Conservation (phyloP, 2,113 vertebrate genomes). For the Dolichallabes microphthalmus region DNA sequence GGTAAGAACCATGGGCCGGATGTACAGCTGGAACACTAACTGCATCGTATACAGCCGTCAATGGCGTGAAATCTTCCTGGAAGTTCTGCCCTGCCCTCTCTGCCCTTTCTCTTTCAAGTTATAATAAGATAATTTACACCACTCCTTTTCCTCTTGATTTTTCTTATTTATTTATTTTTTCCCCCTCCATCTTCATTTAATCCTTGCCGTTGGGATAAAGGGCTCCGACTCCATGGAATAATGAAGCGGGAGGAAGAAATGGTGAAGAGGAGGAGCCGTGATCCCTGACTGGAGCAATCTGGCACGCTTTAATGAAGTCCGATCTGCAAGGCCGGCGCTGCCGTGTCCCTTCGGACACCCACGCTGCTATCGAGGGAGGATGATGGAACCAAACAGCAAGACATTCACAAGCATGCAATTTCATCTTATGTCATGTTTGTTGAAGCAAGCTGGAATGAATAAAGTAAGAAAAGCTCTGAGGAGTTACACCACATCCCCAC, state of each 20-base stretch:
- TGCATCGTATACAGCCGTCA: neutral
- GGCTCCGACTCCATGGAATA: slow-evolving; percentile 47
- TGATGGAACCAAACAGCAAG: slow-evolving; percentile 39
- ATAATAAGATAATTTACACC: slow-evolving; percentile 68
- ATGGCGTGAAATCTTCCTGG: slow-evolving; percentile 43
- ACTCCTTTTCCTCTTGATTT: slow-evolving; percentile 41
- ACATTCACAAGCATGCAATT: neutral
- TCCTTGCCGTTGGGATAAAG: slow-evolving; percentile 58
- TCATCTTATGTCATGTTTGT: neutral
- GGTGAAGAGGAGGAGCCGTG: slow-evolving; percentile 40
- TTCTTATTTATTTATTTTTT: slow-evolving; percentile 58
- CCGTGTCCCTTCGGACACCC: slow-evolving; percentile 56
- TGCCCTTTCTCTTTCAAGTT: slow-evolving; percentile 66
- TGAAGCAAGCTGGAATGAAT: neutral
- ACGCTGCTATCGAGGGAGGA: slow-evolving; percentile 32
- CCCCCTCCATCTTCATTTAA: slow-evolving; percentile 61
- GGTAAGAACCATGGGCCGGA: neutral
- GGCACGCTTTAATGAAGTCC: slow-evolving; percentile 69
- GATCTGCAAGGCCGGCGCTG: slow-evolving; percentile 65
- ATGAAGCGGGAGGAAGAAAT: slow-evolving; percentile 18
- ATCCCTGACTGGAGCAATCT: slow-evolving; percentile 66
- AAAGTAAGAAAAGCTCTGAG: neutral
- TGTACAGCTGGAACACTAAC: neutral
- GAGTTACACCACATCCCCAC: neutral
- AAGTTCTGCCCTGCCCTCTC: slow-evolving; percentile 49